Base-by-base conservation (phyloP, 2,888 invertebrate genomes). In the Capitulum mitella region DNA sequence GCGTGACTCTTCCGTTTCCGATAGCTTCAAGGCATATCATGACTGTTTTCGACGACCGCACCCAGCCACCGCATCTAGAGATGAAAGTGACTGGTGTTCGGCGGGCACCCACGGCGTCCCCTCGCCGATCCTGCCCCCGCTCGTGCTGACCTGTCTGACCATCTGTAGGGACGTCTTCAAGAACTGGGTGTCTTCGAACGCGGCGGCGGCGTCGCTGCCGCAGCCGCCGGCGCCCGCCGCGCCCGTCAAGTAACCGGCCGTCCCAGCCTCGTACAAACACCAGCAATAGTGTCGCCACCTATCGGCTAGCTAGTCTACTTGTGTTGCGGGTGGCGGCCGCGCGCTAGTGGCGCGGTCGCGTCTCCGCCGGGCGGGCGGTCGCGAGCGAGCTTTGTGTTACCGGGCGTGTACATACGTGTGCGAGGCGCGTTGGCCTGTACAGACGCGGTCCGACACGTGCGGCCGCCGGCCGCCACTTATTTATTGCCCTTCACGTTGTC, bases 91-190 rank as follows among this genome's bases (percentile, higher is more conserved):
- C n/a, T n/a, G n/a, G n/a, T n/a, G n/a, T n/a, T n/a, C n/a, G n/a
- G n/a, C n/a, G n/a, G n/a, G n/a, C n/a, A n/a, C n/a, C n/a, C 46
- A 6, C 46, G 46, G 46, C 46, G 8, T 14, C 14, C 46, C 46
- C 46, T 46, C 10, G 46, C 46, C 46, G 10, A 6, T 14, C 14
- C 46, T 14, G 46, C 46, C 46, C 46, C 46, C 8, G 46, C 46
- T 12, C 10, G 8, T 8, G 14, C 46, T 46, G 46, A 46, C 46
- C 10, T 8, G 46, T 14, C 46, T 46, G 10, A 12, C 46, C 46
- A 16, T 79, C 61, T 40, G 22, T 80, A 81, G 81, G 79, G 81
- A 81, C 54, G 81, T 81, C 76, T 81, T 81, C 78, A 81, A 79
- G 78, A 81, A 79, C 70, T 81, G 81, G 81, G 81, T 81, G 77